Evolutionary conservation across 2,888 invertebrate genomes (phyloP).

Genomic region (Axea sp.): DNA sequence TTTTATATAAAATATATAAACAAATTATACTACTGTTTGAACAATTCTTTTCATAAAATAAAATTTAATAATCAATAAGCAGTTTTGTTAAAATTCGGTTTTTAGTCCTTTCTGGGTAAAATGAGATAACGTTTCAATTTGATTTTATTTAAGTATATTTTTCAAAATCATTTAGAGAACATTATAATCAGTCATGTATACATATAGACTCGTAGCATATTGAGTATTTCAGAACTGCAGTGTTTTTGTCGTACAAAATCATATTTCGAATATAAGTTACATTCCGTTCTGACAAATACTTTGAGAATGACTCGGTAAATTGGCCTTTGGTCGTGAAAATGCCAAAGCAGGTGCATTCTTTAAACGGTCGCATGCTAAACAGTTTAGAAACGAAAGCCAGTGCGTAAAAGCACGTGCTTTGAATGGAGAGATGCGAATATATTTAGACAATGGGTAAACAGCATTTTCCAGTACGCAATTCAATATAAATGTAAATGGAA

Average conservation of each 20-base stretch:
- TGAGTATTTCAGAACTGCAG: too few relatives aligned
- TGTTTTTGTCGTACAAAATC: conserved; percentile 14
- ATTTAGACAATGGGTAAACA: conserved; percentile 71
- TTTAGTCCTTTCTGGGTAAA: too few relatives aligned
- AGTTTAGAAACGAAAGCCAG: conserved; percentile 56
- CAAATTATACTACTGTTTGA: too few relatives aligned
- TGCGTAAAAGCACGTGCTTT: conserved; percentile 57
- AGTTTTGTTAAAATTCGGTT: too few relatives aligned
- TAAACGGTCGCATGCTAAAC: conserved; percentile 57
- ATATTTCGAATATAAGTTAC: conserved; percentile 44
- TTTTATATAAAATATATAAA: too few relatives aligned
- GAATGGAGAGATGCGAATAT: conserved; percentile 74
- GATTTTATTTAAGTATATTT: not conserved
- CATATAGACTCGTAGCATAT: not conserved
- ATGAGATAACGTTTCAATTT: not conserved
- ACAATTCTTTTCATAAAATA: too few relatives aligned
- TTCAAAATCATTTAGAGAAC: not conserved
- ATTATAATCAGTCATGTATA: too few relatives aligned
- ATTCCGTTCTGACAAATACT: conserved; percentile 41
- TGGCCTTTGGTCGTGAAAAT: conserved; percentile 42
- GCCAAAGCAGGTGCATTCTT: conserved; percentile 54
- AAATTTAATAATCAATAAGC: too few relatives aligned
- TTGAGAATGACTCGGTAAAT: conserved; percentile 45
- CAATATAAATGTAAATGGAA: conserved; percentile 79
- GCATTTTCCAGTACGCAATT: conserved; percentile 66